Base-by-base conservation (phyloP, 37 sponge, comb jelly and placozoan genomes). In the Eunapius fragilis region DNA sequence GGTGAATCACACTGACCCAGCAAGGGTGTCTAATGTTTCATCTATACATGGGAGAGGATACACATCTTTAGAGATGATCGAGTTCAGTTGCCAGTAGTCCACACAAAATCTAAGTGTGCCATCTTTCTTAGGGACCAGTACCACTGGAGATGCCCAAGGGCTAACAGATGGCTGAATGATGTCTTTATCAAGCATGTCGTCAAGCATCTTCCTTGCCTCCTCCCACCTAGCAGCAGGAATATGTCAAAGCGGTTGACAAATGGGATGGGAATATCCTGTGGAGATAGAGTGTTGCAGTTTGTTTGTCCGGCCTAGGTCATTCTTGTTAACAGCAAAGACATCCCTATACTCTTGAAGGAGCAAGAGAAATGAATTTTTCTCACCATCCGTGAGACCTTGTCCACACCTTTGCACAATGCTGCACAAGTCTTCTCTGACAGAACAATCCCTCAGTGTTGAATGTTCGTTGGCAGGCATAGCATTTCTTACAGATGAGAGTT, bases 11-110 rank as follows among this genome's bases (percentile, higher is more conserved):
- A 76, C 36, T 70, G 71, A 70, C 24, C 77, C 69, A 30, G 70
- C 70, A 71, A 50, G 69, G 32, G 80, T 79, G 67, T 79, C 83
- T 22, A 82, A 73, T 14, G 25, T 38, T 35, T n/a, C 14, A 7
- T 74, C 83, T 27, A 82, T 74, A 27, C 75, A 27, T 27, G 83
- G 83, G 23, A 82, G 75, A 26, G 75, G 83, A 73, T 82, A 82
- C 7, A 73, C 83, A 30, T 82, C 74, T 38, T 74, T 73, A 27
- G 28, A 73, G 30, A 73, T 82, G 38, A 71, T 41, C 13, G 75
- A 73, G 38, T 82, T 82, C 47, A 82, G 41, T 30, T 74, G 26
- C 45, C 82, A 5, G 71, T 82, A 82, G 73, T 82, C 82, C 25
- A 82, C 37, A 30, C 83, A 82, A 45, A 38, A 73, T 2, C 83